Conservation (phyloP, 2,113 vertebrate species). For the Plestiodon gilberti region DNA sequence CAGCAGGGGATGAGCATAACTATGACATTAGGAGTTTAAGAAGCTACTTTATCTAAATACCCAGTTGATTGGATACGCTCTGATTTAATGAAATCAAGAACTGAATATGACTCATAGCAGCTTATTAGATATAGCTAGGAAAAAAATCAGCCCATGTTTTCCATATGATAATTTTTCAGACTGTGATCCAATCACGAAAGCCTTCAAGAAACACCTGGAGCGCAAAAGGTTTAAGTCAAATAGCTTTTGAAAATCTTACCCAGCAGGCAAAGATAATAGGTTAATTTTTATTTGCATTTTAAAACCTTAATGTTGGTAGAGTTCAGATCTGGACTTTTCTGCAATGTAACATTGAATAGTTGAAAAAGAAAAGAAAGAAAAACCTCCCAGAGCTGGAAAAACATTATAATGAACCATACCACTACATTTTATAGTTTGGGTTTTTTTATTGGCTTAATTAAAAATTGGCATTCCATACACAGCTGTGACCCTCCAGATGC, state of each 20-base stretch:
- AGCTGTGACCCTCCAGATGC: background rate
- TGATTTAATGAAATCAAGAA: background rate
- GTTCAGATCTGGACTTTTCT: background rate
- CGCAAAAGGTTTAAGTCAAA: background rate
- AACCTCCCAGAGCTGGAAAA: background rate
- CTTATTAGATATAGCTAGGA: background rate
- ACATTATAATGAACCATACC: background rate
- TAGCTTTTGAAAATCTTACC: background rate
- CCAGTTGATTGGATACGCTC: background rate
- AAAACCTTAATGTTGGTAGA: background rate
- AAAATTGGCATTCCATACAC: background rate
- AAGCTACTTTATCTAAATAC: background rate
- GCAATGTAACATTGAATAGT: background rate
- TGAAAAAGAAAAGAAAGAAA: background rate
- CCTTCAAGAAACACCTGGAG: accelerated
- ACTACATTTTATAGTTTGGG: background rate
- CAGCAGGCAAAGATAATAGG: conserved; percentile 29
- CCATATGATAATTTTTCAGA: background rate
- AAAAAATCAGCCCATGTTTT: background rate
- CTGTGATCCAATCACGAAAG: conserved; percentile 6
- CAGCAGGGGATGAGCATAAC: background rate
- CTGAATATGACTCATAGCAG: background rate
- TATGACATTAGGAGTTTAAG: background rate
- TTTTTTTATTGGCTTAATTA: background rate
- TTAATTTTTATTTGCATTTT: conserved; percentile 27